Conservation (phyloP, 1,140 invertebrate genomes). For the Luehdorfia chinensis region DNA sequence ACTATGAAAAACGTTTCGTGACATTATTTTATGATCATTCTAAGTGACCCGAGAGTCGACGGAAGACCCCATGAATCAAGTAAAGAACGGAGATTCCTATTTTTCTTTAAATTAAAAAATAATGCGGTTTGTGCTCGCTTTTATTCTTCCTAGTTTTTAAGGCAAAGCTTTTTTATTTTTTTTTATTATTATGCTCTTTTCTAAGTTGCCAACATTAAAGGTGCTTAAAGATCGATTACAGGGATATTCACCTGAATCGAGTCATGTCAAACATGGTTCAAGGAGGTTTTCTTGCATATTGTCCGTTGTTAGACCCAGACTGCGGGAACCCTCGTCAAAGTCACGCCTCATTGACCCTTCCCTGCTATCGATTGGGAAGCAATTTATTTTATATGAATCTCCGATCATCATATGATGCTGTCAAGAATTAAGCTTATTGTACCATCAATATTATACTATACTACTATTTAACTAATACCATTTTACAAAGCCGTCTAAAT, state of each 20-base stretch:
- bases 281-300: constrained; percentile 63
- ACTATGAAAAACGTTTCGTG: no score
- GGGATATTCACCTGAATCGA: constrained; percentile 50
- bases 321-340: constrained; percentile 63
- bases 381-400: constrained; percentile 75
- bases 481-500: not conserved
- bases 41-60: no score
- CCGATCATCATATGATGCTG: constrained; percentile 51
- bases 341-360: constrained; percentile 70
- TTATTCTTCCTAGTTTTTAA: no score
- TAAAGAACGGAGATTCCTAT: no score
- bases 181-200: not conserved
- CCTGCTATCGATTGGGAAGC: constrained; percentile 65
- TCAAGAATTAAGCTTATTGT: constrained; percentile 57
- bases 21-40: no score
- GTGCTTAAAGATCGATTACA: constrained; percentile 5
- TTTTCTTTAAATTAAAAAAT: no score
- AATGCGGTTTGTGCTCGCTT: no score
- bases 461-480: constrained; percentile 19
- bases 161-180: no score
- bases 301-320: constrained; percentile 42
- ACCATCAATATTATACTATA: no score
- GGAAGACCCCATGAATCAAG: no score
- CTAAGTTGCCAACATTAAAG: not conserved
- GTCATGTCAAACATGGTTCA: constrained; percentile 63